Percentiles rank a stretch among this genome's conserved stretches.
These are phyloP conservation scores for Xestia c-nigrum DNA, from an alignment of 2,888 invertebrate genomes.

Conservation along the genomic window DNA sequence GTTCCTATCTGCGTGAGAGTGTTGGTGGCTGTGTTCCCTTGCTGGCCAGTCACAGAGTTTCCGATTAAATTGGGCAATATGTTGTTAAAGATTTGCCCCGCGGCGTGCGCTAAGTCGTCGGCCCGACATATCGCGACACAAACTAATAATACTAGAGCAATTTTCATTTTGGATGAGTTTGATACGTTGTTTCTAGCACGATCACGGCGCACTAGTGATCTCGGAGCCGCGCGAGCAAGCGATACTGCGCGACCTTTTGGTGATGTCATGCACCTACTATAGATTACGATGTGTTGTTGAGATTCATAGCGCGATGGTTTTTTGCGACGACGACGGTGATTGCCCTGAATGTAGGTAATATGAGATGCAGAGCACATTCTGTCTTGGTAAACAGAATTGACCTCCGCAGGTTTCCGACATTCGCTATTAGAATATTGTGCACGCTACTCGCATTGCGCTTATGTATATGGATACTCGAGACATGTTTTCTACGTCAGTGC, in stretches of 20 bases:
- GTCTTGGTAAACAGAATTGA: conserved; percentile 77
- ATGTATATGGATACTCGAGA: conserved; percentile 25
- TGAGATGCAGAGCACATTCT: conserved; percentile 62
- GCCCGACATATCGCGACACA: conserved; percentile 78
- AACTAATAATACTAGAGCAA: conserved; percentile 76
- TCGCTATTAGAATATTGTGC: conserved; percentile 23
- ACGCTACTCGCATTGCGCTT: conserved; percentile 27
- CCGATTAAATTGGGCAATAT: conserved; percentile 85
- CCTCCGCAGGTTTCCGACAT: conserved; percentile 68
- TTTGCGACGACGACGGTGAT: conserved; percentile 78
- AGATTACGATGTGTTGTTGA: conserved; percentile 82
- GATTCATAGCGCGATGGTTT: conserved; percentile 82
- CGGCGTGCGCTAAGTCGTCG: conserved; percentile 84
- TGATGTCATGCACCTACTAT: conserved; percentile 84
- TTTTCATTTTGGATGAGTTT: conserved; percentile 79
- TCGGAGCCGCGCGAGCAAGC: conserved; percentile 76
- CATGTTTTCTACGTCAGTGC: conserved; percentile 20
- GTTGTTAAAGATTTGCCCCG: conserved; percentile 87
- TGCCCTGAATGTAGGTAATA: conserved; percentile 73
- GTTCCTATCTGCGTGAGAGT: conserved; percentile 86
- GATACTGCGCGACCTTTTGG: conserved; percentile 85
- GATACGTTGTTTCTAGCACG: conserved; percentile 82
- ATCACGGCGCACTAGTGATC: conserved; percentile 87
- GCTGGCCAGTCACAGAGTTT: conserved; percentile 82
- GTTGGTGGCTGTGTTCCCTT: conserved; percentile 84